Base-by-base conservation (phyloP, 2,888 invertebrate genomes). In the Bombylius major region DNA sequence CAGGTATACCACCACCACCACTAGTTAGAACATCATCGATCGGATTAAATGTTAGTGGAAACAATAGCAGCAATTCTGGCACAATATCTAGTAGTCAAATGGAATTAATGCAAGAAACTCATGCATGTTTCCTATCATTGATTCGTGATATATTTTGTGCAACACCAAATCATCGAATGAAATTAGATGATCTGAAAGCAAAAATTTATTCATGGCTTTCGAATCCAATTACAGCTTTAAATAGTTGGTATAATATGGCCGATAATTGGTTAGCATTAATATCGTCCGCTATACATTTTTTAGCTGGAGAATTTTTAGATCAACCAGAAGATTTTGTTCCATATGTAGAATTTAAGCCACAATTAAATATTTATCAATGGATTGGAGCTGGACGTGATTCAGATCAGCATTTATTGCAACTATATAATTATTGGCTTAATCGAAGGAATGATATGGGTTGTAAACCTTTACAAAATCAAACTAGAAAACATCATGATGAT, bases 311-410 rank as follows among this genome's bases (percentile, higher is more conserved):
- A 67, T 83, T 84, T 66, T 79, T 83, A n/a, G 82, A 83, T 53
- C 83, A 87, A 66, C 87, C 91, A 0, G 86, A 89, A 42, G 90
- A 91, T 67, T 93, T 89, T 77, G 89, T 92, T 42, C 92, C 93
- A 5, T 91, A 87, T 66, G 79, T 93, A 65, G 92, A 92, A 70
- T 89, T 84, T 75, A 89, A 92, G 70, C 76, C 81, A 3, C 79
- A 80, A 58, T 71, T 83, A 59, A 82, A 84, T 68, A 81, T 81
- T 57, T 73, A 73, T 60, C 72, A 72, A 66, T 96, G 96, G 96
- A 95, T 95, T 59, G 95, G 95, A 4, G 91, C 91, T 7, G 94
- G 94, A 0, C 79, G 95, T 6, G 95, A 96, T 70, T 86, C 89
- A 4, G 94, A 94, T 71, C 79, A 83, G 5, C 80, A 87, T 47